These are phyloP conservation scores for Leptinotarsa defecta DNA, from an alignment of 1,140 invertebrate species.

Conservation along the genomic window DNA sequence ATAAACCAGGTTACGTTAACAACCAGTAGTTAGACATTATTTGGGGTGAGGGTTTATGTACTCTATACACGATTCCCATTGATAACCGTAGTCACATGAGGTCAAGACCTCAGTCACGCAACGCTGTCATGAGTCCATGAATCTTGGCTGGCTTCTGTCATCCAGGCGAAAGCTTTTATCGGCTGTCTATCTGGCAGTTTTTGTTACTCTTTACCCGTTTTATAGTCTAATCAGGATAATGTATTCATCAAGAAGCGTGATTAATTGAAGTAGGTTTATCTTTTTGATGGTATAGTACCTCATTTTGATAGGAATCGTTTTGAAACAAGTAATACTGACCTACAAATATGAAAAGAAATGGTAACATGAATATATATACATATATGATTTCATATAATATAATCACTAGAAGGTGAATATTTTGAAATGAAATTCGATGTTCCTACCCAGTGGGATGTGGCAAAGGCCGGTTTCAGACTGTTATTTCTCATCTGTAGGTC, in stretches of 20 bases:
- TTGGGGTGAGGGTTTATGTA: constrained; percentile 38
- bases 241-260: constrained; percentile 8
- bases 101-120: constrained; percentile 35
- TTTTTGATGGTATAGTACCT: too few species aligned
- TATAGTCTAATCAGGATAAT: constrained; percentile 16
- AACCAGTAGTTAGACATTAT: constrained; percentile 39
- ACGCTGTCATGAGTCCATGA: constrained; percentile 34
- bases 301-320: too few species aligned
- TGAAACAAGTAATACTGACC: too few species aligned
- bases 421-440: too few species aligned
- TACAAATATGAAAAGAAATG: too few species aligned
- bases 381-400: too few species aligned
- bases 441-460: too few species aligned
- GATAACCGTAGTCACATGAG: constrained; percentile 37
- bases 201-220: not conserved
- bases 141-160: constrained; percentile 33
- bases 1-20: constrained; percentile 39
- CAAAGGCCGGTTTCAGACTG: too few species aligned
- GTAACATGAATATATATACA: too few species aligned
- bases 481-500: too few species aligned
- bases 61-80: constrained; percentile 37
- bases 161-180: constrained; percentile 32
- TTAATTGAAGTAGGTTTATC: too few species aligned
- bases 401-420: too few species aligned
- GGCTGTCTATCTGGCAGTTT: constrained; percentile 14